Percentiles rank a stretch among this genome's conserved stretches.
These are phyloP conservation scores for Ophioninae sp. DNA, from an alignment of 2,888 invertebrate genomes.

Conservation along the genomic window DNA sequence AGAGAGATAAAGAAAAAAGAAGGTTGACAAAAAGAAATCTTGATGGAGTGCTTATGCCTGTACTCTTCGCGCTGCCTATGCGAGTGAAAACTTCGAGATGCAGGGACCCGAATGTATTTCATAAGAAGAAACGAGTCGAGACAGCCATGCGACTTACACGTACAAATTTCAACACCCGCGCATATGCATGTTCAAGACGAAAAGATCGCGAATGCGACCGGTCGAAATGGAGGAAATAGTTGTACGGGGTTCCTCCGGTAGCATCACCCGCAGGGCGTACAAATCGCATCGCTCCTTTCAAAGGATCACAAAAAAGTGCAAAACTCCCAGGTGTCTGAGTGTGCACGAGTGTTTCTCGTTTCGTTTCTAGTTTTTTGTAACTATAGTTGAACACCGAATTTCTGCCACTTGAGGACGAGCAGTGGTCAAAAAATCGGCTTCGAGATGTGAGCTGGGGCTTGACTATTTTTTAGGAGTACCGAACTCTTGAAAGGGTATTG, in stretches of 20 bases:
- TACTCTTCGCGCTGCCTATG: slow-evolving; percentile 29
- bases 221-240: slow-evolving; percentile 12
- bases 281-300: slow-evolving; percentile 56
- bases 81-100: slow-evolving; percentile 38
- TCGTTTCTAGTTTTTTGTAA: too few species aligned
- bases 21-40: not conserved
- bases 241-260: slow-evolving; percentile 13
- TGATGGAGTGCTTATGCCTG: slow-evolving; percentile 25
- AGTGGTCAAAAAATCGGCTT: too few species aligned
- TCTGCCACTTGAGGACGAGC: too few species aligned
- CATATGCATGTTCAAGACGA: slow-evolving; percentile 42
- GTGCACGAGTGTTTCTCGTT: too few species aligned
- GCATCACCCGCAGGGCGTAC: slow-evolving; percentile 44
- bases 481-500: too few species aligned
- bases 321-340: not conserved
- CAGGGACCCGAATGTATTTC: slow-evolving; percentile 25
- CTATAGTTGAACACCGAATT: too few species aligned
- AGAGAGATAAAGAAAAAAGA: not conserved
- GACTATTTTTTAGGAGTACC: too few species aligned
- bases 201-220: slow-evolving; percentile 36
- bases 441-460: too few species aligned
- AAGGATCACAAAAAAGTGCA: slow-evolving; percentile 10
- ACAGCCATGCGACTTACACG: not conserved
- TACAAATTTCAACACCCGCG: not conserved
- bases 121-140: slow-evolving; percentile 29